Evolutionary conservation across 2,113 vertebrate genomes (phyloP).

Genomic region (Zosterops japonicus): DNA sequence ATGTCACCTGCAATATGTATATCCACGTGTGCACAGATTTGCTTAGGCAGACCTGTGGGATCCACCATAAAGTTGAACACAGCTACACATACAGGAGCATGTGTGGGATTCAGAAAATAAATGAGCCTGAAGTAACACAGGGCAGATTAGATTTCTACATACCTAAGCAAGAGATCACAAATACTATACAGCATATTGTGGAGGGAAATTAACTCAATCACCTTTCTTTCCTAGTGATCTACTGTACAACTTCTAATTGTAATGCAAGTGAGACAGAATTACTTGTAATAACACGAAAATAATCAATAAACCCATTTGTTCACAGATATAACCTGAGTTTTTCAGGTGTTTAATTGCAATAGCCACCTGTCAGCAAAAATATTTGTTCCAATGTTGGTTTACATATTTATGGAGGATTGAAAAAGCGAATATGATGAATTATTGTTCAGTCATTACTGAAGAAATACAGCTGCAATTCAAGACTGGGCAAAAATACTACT

Average conservation of each 20-base stretch:
- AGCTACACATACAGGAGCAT: neutral
- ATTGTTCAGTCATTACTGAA: slow-evolving; percentile 49
- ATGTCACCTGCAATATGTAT: neutral
- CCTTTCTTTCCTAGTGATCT: neutral
- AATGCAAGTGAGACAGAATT: neutral
- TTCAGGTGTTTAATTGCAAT: slow-evolving; percentile 41
- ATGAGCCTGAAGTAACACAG: neutral
- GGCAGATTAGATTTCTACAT: neutral
- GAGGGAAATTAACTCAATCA: neutral
- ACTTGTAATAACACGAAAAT: neutral
- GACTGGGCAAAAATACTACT: slow-evolving; percentile 59
- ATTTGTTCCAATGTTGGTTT: slow-evolving; percentile 39
- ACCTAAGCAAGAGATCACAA: neutral
- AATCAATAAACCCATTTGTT: slow-evolving; percentile 1
- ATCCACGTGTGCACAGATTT: neutral
- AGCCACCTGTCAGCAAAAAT: slow-evolving; percentile 38
- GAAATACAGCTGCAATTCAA: slow-evolving; percentile 52
- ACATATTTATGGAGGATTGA: slow-evolving; percentile 32
- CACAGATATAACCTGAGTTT: neutral
- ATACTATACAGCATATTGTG: too few relatives aligned
- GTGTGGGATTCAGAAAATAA: neutral
- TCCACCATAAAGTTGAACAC: neutral
- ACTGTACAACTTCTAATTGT: neutral
- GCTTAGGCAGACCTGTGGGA: neutral
- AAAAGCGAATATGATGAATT: slow-evolving; percentile 35